A percentile compares a stretch with the other conserved stretches of the same genome.
Conservation (phyloP, 2,113 vertebrate species). For the Onychostoma macrolepis region DNA sequence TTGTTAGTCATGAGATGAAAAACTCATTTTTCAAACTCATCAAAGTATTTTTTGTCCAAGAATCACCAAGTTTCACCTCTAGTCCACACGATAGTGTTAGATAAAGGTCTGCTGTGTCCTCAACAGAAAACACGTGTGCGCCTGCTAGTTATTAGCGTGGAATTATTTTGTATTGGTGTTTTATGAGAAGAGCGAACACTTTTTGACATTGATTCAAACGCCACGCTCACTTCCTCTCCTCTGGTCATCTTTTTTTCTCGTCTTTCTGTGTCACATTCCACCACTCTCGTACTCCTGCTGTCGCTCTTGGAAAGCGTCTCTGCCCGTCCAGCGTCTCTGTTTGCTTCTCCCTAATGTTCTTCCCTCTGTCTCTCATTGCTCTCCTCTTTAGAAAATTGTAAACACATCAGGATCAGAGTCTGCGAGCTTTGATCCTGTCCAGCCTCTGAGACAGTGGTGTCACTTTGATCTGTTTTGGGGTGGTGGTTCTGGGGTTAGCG, state of each 20-base stretch:
- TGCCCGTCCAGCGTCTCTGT: slow-evolving; percentile 28
- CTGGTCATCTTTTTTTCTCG: not conserved
- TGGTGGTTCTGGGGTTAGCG: slow-evolving; percentile 44
- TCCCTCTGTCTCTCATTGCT: slow-evolving; percentile 46
- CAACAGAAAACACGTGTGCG: slow-evolving; percentile 7
- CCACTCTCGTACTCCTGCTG: not conserved
- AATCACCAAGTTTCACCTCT: not conserved
- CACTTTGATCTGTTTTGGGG: slow-evolving; percentile 61
- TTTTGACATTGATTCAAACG: not conserved
- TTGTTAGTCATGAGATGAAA: not conserved
- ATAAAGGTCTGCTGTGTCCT: not conserved
- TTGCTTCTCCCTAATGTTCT: slow-evolving; percentile 30
- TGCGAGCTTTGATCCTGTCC: slow-evolving; percentile 70
- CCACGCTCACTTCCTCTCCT: not conserved
- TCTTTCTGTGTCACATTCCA: slow-evolving; percentile 12
- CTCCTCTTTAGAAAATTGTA: slow-evolving; percentile 69
- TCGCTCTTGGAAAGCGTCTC: not conserved
- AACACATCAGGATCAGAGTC: slow-evolving; percentile 63
- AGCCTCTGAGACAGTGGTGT: slow-evolving; percentile 51
- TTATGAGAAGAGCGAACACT: slow-evolving; percentile 18
- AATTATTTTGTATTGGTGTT: slow-evolving; percentile 18
- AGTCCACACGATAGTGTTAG: slow-evolving; percentile 13
- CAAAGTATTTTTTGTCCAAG: not conserved
- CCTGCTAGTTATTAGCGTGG: slow-evolving; percentile 33
- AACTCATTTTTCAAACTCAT: too few species aligned